Evolutionary conservation across 2,888 invertebrate species (phyloP).

Genomic region (Melipona beecheii): DNA sequence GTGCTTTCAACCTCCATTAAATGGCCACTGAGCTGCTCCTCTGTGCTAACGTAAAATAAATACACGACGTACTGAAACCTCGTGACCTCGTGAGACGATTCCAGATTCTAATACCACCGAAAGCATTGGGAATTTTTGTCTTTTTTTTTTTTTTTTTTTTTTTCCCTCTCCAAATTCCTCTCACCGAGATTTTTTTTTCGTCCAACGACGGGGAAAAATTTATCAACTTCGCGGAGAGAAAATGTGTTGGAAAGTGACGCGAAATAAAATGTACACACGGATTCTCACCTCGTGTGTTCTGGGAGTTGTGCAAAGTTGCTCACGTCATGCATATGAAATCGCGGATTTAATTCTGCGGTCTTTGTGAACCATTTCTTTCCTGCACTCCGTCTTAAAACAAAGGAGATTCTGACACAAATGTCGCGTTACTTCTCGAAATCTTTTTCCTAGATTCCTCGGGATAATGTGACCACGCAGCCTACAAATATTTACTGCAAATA

Average conservation of each 20-base stretch:
- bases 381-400: not conserved
- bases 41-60: constrained; percentile 42
- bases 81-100: constrained; percentile 33
- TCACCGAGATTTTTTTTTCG: no score
- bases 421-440: not conserved
- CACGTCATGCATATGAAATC: not conserved
- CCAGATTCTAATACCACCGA: constrained; percentile 29
- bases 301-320: no score
- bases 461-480: no score
- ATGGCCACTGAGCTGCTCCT: constrained; percentile 45
- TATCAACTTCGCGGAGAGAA: no score
- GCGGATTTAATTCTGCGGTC: not conserved
- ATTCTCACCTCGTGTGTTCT: not conserved
- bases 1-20: constrained; percentile 50
- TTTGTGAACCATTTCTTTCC: not conserved
- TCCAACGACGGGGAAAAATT: not conserved
- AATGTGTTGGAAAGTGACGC: no score
- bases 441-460: not conserved
- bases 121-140: not conserved
- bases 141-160: no score
- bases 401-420: not conserved
- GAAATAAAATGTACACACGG: not conserved
- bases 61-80: constrained; percentile 26
- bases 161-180: no score
- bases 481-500: no score